A percentile compares a stretch with the other conserved stretches of the same genome.
These are phyloP conservation scores for Dynastes grantii DNA, from an alignment of 2,888 invertebrate genomes.

Conservation along the genomic window DNA sequence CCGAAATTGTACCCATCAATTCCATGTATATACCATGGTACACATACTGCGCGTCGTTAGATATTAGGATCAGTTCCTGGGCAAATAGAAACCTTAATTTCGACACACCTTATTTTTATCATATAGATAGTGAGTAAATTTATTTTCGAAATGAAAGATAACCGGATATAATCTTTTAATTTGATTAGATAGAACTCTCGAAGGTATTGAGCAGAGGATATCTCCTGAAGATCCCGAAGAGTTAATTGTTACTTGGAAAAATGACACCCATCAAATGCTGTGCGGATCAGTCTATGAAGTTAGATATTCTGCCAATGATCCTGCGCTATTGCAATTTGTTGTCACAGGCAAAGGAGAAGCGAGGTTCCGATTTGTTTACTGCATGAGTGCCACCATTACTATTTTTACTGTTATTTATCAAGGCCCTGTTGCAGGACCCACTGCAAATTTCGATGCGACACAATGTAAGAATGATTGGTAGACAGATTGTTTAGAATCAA, in stretches of 20 bases:
- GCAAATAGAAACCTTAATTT: no score
- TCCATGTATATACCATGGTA: no score
- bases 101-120: no score
- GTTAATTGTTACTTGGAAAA: background rate
- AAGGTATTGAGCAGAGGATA: background rate
- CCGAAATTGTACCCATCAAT: no score
- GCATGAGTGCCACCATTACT: background rate
- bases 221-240: background rate
- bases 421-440: background rate
- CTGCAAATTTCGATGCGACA: background rate
- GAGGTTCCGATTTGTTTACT: conserved; percentile 10
- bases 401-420: background rate
- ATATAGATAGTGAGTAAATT: no score
- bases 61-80: no score
- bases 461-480: background rate
- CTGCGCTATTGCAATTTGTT: background rate
- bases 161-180: background rate
- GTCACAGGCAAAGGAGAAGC: background rate
- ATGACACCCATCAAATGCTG: background rate
- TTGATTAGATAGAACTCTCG: background rate
- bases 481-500: background rate
- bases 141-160: no score
- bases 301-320: background rate
- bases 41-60: no score
- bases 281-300: background rate